phyloP scores from a whole-genome alignment of 2,888 invertebrate species.

The Cheilosia variabilis region DNA sequence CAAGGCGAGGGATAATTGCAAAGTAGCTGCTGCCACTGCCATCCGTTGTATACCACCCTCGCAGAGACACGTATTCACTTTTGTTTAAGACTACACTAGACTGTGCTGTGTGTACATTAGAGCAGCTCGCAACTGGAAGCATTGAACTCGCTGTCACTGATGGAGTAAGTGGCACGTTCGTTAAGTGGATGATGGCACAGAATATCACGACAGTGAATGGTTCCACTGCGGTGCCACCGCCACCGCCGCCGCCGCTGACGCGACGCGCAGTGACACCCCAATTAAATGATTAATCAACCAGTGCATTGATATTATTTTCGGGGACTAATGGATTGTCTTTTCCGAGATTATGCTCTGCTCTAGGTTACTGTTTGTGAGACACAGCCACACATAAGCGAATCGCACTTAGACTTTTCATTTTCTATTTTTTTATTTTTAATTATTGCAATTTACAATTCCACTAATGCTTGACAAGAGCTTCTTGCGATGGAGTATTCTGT shows the following conservation, averaged over 20 bases:
- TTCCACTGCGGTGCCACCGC: not conserved
- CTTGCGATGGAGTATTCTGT: not conserved
- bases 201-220: constrained; percentile 50
- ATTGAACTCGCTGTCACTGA: constrained; percentile 52
- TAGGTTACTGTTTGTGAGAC: not conserved
- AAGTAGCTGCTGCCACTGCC: constrained; percentile 4
- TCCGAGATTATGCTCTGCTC: not conserved
- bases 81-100: constrained; percentile 16
- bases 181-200: constrained; percentile 69
- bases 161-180: constrained; percentile 57
- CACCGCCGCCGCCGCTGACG: not conserved
- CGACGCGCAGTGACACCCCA: not conserved
- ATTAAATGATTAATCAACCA: constrained; percentile 28
- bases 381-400: not conserved
- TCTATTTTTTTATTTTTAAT: not conserved
- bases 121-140: constrained; percentile 40
- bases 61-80: constrained; percentile 34
- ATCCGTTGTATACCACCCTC: constrained; percentile 29
- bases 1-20: constrained; percentile 32
- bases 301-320: constrained; percentile 10
- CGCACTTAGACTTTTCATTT: not conserved
- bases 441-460: constrained; percentile 21
- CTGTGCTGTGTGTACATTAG: constrained; percentile 9
- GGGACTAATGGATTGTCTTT: constrained; percentile 2
- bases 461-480: constrained; percentile 1